These are phyloP conservation scores for Microctonus brassicae DNA, from an alignment of 2,888 invertebrate species.

Conservation along the genomic window DNA sequence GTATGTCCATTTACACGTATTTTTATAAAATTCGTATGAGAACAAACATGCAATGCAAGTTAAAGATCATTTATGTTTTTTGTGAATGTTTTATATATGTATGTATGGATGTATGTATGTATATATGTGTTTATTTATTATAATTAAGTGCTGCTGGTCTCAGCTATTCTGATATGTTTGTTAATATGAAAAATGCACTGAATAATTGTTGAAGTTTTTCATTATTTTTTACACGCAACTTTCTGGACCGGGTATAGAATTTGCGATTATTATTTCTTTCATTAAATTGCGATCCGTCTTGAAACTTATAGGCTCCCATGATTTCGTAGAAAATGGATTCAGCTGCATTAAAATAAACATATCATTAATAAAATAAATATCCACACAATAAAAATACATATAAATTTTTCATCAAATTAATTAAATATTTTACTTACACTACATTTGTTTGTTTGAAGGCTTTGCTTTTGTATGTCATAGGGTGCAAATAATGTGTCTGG, in stretches of 20 bases:
- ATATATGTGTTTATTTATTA: not conserved
- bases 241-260: slow-evolving; percentile 88
- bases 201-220: slow-evolving; percentile 31
- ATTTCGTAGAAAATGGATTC: slow-evolving; percentile 67
- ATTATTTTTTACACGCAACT: slow-evolving; percentile 81
- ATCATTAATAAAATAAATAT: not conserved
- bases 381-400: no score
- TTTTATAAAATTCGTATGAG: slow-evolving; percentile 8
- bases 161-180: slow-evolving; percentile 59
- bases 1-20: not conserved
- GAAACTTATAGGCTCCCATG: slow-evolving; percentile 69
- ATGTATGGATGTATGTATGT: slow-evolving; percentile 2
- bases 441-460: slow-evolving; percentile 66
- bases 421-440: slow-evolving; percentile 57
- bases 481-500: slow-evolving; percentile 68
- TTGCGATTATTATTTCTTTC: slow-evolving; percentile 78
- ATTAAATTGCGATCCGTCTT: slow-evolving; percentile 67
- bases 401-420: not conserved
- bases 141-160: slow-evolving; percentile 38
- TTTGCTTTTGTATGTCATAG: slow-evolving; percentile 67
- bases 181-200: slow-evolving; percentile 17
- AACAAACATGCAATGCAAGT: not conserved
- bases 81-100: no score
- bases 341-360: slow-evolving; percentile 55
- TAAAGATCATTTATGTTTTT: not conserved